Evolutionary conservation across 2,888 invertebrate genomes (phyloP).

Genomic region (Autographa pulchrina): DNA sequence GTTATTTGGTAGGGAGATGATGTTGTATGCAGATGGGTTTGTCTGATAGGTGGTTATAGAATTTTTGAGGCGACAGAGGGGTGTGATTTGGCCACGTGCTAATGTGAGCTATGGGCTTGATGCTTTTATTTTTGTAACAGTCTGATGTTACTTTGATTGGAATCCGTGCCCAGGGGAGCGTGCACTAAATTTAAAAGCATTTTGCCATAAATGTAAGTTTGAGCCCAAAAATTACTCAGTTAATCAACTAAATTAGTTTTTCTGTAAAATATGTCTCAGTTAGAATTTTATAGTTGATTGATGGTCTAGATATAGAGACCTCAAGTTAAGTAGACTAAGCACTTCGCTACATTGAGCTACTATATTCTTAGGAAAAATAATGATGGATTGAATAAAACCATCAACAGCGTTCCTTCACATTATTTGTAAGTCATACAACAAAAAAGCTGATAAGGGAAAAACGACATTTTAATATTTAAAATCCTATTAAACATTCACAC

Average conservation of each 20-base stretch:
- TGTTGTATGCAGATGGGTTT: slow-evolving; percentile 75
- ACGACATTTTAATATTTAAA: slow-evolving; percentile 39
- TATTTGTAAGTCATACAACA: not conserved
- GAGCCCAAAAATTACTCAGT: slow-evolving; percentile 13
- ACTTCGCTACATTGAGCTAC: no score
- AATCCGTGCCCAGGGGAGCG: slow-evolving; percentile 20
- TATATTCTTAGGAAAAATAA: not conserved
- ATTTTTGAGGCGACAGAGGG: slow-evolving; percentile 84
- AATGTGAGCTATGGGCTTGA: slow-evolving; percentile 72
- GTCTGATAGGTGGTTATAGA: slow-evolving; percentile 84
- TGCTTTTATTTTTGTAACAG: slow-evolving; percentile 51
- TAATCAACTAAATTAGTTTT: slow-evolving; percentile 8
- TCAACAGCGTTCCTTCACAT: not conserved
- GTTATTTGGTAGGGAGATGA: slow-evolving; percentile 26
- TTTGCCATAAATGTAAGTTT: slow-evolving; percentile 12
- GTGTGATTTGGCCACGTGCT: slow-evolving; percentile 80
- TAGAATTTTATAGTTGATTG: no score
- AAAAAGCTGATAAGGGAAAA: slow-evolving; percentile 9
- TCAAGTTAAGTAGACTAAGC: not conserved
- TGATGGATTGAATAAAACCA: not conserved
- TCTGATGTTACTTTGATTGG: slow-evolving; percentile 43
- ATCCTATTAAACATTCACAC: slow-evolving; percentile 51
- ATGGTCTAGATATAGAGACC: not conserved
- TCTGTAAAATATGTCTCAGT: not conserved
- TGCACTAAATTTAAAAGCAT: slow-evolving; percentile 10